Evolutionary conservation across 2,113 vertebrate species (phyloP), one percentile per base, ranked within the genome.

Genomic region (Hippocampus mohnikei): DNA sequence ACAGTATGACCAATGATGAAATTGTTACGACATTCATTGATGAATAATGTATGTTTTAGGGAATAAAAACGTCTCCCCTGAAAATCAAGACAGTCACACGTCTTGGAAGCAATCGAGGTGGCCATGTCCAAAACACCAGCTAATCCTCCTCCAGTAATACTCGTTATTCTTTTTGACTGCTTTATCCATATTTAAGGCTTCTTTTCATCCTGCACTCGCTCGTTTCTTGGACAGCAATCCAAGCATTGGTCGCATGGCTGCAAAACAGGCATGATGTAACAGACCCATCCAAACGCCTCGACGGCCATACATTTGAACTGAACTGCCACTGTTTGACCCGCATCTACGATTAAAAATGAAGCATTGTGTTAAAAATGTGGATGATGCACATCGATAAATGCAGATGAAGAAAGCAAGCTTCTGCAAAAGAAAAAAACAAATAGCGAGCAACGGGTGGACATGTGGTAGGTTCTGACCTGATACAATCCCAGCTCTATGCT

Each of bases 401-500:
- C 8, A 52, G 50, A 58, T 58, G 55, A 21, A 52, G 20, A 9
- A 52, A n/a, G 6, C n/a, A 23, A 23, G 52, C 21, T 55, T 3
- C 52, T n/a, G 52, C 8, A 23, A 55, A 3, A 10, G 29, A 5
- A 3, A 23, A 13, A 64, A 44, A 23, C 16, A 23, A 40, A 64
- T 1, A 12, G 37, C 11, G 33, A 72, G 76, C 60, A 79, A 79
- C 73, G 41, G 71, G 83, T 61, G 71, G 79, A 79, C 76, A 85
- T 83, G 78, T 86, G 87, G 75, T 80, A 65, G 76, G 76, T 70
- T 70, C 63, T 64, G 82, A 82, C 86, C 82, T 42, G 66, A 67
- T 79, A 76, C 65, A 63, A 50, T 13, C 20, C 41, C 13, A 60
- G 69, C 73, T 48, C 37, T 48, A 60, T 13, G n/a, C 78, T 75